Percentiles rank a stretch among this genome's conserved stretches.
Evolutionary conservation across 2,888 invertebrate species (phyloP).

Genomic region (Cetonia aurata): DNA sequence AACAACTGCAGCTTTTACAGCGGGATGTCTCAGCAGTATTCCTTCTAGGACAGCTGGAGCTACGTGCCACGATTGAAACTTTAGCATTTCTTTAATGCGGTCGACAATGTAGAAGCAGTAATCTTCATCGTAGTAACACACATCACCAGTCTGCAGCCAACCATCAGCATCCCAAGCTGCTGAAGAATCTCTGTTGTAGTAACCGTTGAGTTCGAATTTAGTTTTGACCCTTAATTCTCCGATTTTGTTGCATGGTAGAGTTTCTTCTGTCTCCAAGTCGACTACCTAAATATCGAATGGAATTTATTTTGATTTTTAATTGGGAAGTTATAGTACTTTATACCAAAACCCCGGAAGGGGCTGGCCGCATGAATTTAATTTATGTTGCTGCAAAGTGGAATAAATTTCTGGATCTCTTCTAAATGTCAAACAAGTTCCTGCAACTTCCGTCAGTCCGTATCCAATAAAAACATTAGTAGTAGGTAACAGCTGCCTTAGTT

Average conservation of each 20-base stretch:
- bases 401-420: conserved; percentile 56
- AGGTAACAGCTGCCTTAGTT: conserved; percentile 60
- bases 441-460: conserved; percentile 63
- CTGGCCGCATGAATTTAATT: conserved; percentile 57
- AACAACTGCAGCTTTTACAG: conserved; percentile 79
- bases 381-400: conserved; percentile 54
- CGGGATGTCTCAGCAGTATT: conserved; percentile 59
- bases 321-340: conserved; percentile 54
- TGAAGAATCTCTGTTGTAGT: conserved; percentile 65
- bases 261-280: conserved; percentile 65
- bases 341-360: conserved; percentile 55
- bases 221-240: conserved; percentile 70
- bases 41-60: conserved; percentile 59
- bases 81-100: conserved; percentile 69
- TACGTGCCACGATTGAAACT: conserved; percentile 69
- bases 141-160: conserved; percentile 70
- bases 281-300: conserved; percentile 64
- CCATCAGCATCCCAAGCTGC: conserved; percentile 66
- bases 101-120: conserved; percentile 68
- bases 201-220: conserved; percentile 62
- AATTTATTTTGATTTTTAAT: conserved; percentile 13
- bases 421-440: conserved; percentile 57
- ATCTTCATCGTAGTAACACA: conserved; percentile 69
- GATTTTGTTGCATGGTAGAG: conserved; percentile 65
- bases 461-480: conserved; percentile 58